Evolutionary conservation across 2,113 vertebrate genomes (phyloP), one percentile per base, ranked within the genome.

Genomic region (Mustelus asterias): DNA sequence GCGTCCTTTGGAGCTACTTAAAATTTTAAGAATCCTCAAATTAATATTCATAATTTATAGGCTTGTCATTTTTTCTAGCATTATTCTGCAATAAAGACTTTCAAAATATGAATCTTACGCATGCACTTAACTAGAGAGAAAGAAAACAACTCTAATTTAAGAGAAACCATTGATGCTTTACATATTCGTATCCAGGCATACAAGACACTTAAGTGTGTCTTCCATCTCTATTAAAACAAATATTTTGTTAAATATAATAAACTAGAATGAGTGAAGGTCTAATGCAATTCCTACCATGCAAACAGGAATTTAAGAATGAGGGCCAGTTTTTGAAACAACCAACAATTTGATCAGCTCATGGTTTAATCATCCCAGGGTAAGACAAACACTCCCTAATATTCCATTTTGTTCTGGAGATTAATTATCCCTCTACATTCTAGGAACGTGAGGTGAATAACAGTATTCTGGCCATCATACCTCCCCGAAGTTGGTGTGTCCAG

Each of bases 401-500:
- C 44, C 11, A 70, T 48, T 95, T 95, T 11, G 48, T 95, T 41
- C 65, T 29, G 48, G 41, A 70, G 67, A 37, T 72, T 48, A 48
- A 72, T 54, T 72, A 72, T 95, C 41, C 69, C 94, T 76, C 67
- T 95, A 60, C 41, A 95, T 96, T 41, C 96, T 80, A 96, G 96
- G 97, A 96, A 96, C 97, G 97, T 97, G 99, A 99, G 99, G 99
- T 99, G 99, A 99, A 98, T 97, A 97, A 97, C 97, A 97, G 97
- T 96, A 95, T 69, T 96, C 72, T 29, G 94, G 95, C 29, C 22
- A 54, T 99, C 97, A 99, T 97, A 99, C 98, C 97, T 99, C 99
- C 22, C 99, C 99, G 1, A 99, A 99, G 96, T 98, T 99, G 97
- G 99, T 98, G 96, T 99, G 99, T 78, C 99, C 99, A 0, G 99